These are phyloP conservation scores for Pachypeltis micranthus DNA, from an alignment of 1,140 invertebrate species.

Conservation along the genomic window DNA sequence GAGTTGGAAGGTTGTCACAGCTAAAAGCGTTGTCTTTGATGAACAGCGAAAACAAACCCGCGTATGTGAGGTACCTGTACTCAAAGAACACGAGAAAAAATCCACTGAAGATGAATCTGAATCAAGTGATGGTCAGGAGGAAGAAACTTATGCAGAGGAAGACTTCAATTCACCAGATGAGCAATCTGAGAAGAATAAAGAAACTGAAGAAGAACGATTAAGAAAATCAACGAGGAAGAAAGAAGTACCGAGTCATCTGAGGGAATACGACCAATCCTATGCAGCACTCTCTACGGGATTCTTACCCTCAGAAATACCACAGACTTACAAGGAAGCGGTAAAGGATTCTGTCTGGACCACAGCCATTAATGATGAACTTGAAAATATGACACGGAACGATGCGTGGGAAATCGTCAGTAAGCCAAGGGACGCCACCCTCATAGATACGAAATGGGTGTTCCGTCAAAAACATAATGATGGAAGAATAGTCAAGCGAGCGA, in stretches of 20 bases:
- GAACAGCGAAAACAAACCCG: not conserved
- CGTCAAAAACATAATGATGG: not conserved
- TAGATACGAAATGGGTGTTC: slow-evolving; percentile 3
- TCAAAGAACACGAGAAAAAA: not conserved
- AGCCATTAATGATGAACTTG: not conserved
- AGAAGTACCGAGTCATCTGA: not conserved
- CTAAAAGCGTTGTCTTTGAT: not conserved
- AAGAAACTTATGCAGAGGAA: not conserved
- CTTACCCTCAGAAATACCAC: not conserved
- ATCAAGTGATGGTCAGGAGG: not conserved
- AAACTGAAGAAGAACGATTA: not conserved
- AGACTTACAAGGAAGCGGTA: not conserved
- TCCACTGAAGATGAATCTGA: no score
- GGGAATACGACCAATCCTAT: not conserved
- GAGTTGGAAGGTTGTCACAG: not conserved
- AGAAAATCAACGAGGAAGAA: not conserved
- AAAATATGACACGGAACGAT: not conserved
- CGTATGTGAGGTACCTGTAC: not conserved
- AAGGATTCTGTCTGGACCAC: not conserved
- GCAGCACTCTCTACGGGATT: not conserved
- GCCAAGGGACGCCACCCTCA: not conserved
- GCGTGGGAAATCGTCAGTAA: not conserved
- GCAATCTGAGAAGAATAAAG: not conserved
- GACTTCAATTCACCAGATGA: no score
- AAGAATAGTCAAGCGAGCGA: not conserved